Conservation (phyloP, 2,113 vertebrate genomes). For the Equus przewalskii region DNA sequence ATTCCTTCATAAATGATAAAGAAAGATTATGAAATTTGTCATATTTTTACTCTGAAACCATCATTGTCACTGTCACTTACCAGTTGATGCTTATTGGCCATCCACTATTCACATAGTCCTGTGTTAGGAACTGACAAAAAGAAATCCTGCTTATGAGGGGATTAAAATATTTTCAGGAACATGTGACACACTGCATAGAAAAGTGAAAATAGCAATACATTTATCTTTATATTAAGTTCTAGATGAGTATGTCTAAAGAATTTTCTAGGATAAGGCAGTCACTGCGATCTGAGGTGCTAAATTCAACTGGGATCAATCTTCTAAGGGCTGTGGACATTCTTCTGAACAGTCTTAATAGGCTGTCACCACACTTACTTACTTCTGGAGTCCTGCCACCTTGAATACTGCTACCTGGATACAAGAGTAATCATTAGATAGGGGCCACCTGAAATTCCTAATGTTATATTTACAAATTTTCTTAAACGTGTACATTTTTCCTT, state of each 20-base stretch:
- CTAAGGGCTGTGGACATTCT: background rate
- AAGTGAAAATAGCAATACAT: background rate
- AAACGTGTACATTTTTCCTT: background rate
- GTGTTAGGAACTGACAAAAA: background rate
- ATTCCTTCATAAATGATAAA: background rate
- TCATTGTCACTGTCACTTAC: background rate
- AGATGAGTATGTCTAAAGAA: background rate
- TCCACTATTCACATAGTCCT: background rate
- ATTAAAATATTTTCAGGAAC: background rate
- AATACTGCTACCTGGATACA: background rate
- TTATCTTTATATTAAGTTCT: slow-evolving; percentile 5
- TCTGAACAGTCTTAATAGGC: background rate
- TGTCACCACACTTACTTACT: background rate
- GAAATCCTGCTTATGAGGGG: background rate
- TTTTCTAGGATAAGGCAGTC: background rate
- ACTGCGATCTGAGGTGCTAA: background rate
- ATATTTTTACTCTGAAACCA: background rate
- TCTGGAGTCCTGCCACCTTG: background rate
- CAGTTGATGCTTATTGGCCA: background rate
- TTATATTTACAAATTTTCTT: background rate
- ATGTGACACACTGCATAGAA: background rate
- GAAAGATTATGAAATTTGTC: background rate
- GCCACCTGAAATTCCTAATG: background rate
- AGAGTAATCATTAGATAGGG: background rate
- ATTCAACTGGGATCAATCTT: background rate